Base-by-base conservation (phyloP, 2,888 invertebrate species). In the Lepeophtheirus nordmannii region DNA sequence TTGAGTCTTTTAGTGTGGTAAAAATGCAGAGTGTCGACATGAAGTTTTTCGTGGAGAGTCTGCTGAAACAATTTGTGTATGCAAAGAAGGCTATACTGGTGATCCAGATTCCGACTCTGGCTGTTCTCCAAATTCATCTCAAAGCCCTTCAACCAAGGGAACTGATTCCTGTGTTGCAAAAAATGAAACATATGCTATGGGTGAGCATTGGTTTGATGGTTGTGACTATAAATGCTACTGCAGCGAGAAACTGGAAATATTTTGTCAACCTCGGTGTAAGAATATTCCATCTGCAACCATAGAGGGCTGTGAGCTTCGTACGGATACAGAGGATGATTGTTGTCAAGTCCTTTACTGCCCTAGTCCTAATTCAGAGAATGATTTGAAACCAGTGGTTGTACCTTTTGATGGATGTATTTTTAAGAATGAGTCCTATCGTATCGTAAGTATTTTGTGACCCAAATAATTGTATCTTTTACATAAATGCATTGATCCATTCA, bases 401-500 rank as follows among this genome's bases (percentile, higher is more conserved):
- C 62, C 62, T 20, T 62, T 75, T 69, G 80, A 82, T 75, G 79
- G 81, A 69, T 81, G 87, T 73, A 74, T 79, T 1, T 82, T 83
- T 70, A 82, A 82, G 11, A 86, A 86, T 71, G 82, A 82, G 68
- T 83, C 85, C 0, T 83, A 87, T 71, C 78, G 53, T 17, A 46
- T 46, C 8, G 53, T 46, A 46, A 46, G 53, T 46, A 46, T 46
- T n/a, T 46, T 2, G 7, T 30, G 30, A 30, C 7, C 30, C 30
- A 5, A 30, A 2, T 30, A 5, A 30, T 7, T 30, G 7, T 30
- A 30, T 5, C 30, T 30, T 7, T 30, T 30, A n/a, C 30, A 30
- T 30, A 30, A 30, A 30, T 30, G 30, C 30, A 30, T 30, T 30
- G 7, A 30, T 30, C 7, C 30, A 30, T 30, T 30, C 30, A 8